Evolutionary conservation across 2,888 invertebrate genomes (phyloP), one percentile per base, ranked within the genome.

Genomic region (Muschampia plurimacula): DNA sequence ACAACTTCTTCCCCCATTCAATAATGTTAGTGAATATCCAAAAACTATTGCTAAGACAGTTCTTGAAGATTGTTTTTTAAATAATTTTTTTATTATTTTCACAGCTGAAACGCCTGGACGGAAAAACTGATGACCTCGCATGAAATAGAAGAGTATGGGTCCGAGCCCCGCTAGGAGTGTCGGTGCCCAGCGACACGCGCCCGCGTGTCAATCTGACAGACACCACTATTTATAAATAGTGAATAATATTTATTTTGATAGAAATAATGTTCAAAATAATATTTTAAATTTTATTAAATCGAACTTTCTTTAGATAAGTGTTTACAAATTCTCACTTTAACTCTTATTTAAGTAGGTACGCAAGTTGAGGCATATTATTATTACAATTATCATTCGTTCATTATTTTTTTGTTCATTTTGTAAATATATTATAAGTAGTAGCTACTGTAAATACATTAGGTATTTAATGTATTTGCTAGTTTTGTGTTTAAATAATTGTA

Each of bases 41-140:
- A 39, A 39, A 39, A 39, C 39, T 5, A 39, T 39, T 39, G 39
- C 39, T 39, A 6, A 39, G 6, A 39, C 6, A 39, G 39, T 44
- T 7, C 41, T 1, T 44, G 8, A 9, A 9, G 2, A 44, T 8
- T 44, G 3, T 44, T 44, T 44, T 44, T 9, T 44, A 44, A 44
- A 7, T 2, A 44, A 44, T 8, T 44, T 1, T 44, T 52, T n/a
- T n/a, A 52, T 7, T 52, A 1, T 52, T 15, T 75, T 59, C 77
- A 76, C 69, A 94, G 94, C 84, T 95, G 84, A 95, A 92, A 84
- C 87, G 94, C 75, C 81, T 94, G 81, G 93, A 93, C 82, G 91
- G 86, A 67, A 94, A 94, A 75, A 83, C 83, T 36, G 94, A 94
- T 74, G 94, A 94, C 76, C 79, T 94, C 78, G 92, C 94, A 85